Conservation (phyloP, 2,113 vertebrate species). For the Mola mola region DNA sequence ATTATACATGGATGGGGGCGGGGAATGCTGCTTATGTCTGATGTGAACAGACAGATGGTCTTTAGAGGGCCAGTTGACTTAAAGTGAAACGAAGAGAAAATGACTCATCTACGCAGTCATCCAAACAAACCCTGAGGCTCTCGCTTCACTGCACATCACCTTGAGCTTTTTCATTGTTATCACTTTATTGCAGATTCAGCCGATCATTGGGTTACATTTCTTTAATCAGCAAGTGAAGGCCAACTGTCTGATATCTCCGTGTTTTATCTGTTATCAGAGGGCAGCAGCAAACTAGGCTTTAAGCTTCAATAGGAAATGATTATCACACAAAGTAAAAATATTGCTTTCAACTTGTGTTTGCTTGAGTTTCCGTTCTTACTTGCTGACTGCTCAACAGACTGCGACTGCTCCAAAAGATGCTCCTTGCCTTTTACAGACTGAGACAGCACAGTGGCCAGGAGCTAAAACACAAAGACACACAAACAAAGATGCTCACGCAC, state of each 20-base stretch:
- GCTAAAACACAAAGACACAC: conserved; percentile 76
- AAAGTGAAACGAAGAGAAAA: conserved; percentile 18
- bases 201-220: no score
- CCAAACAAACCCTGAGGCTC: conserved; percentile 19
- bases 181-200: conserved; percentile 4
- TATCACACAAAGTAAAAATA: background rate
- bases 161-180: conserved; percentile 35
- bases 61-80: conserved; percentile 35
- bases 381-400: conserved; percentile 87
- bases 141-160: conserved; percentile 12
- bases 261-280: background rate
- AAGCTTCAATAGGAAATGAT: background rate
- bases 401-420: conserved; percentile 87
- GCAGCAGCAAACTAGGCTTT: conserved; percentile 1
- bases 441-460: conserved; percentile 94
- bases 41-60: conserved; percentile 53
- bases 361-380: conserved; percentile 72
- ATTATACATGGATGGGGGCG: background rate
- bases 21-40: conserved; percentile 28
- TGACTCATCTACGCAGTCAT: conserved; percentile 22
- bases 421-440: conserved; percentile 94
- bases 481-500: background rate
- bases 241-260: conserved; percentile 1
- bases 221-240: background rate
- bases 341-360: background rate